These are phyloP conservation scores for Heliconius ethilla DNA, from an alignment of 2,888 invertebrate species.

Conservation along the genomic window DNA sequence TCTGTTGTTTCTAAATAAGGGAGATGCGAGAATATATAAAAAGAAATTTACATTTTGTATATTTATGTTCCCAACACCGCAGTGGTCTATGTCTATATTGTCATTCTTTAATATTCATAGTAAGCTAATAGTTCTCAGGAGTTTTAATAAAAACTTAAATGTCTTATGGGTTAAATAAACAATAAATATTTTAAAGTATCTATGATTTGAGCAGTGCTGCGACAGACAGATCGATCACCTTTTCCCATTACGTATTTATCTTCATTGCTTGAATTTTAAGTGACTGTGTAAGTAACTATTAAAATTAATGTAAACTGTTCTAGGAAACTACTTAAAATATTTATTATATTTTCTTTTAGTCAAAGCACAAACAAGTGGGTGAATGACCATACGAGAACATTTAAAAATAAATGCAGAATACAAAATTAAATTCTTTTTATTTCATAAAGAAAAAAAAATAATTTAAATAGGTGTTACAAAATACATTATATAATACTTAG, in stretches of 20 bases:
- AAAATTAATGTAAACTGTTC: not conserved
- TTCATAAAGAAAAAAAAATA: not conserved
- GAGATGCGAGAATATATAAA: not conserved
- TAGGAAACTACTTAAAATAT: not conserved
- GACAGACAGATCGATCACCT: not conserved
- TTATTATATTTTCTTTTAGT: not conserved
- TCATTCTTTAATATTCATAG: too few relatives aligned
- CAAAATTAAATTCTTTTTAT: not conserved
- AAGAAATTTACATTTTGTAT: not conserved
- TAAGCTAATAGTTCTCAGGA: too few relatives aligned
- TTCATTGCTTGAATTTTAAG: not conserved
- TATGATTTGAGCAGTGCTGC: not conserved
- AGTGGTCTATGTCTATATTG: not conserved
- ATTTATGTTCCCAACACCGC: not conserved
- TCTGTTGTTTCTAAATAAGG: not conserved
- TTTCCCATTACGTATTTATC: not conserved
- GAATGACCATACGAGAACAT: not conserved
- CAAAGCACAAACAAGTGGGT: not conserved
- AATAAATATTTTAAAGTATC: not conserved
- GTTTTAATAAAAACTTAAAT: not conserved
- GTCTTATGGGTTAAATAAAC: too few relatives aligned
- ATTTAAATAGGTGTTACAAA: not conserved
- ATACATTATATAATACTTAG: not conserved
- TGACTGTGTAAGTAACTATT: not conserved
- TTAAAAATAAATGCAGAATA: not conserved